These are phyloP conservation scores for Dreissena rostriformis DNA, from an alignment of 1,140 invertebrate species.

Conservation along the genomic window DNA sequence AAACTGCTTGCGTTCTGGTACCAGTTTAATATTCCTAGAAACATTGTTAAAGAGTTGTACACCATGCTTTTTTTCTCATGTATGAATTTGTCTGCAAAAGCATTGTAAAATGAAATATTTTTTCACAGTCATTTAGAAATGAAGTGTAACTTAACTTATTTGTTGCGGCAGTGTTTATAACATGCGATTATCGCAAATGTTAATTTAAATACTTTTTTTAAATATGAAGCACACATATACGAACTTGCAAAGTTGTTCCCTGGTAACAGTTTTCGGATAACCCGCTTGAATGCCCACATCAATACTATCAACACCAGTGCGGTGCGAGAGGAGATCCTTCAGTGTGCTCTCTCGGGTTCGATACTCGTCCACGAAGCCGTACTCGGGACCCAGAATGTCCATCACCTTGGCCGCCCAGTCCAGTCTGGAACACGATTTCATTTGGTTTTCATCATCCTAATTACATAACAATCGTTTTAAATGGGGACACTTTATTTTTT, in stretches of 20 bases:
- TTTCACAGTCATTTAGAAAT: too few species aligned
- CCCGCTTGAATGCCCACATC: constrained; percentile 24
- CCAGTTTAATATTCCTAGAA: constrained; percentile 62
- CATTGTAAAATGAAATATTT: too few species aligned
- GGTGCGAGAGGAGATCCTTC: constrained; percentile 32
- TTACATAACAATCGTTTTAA: too few species aligned
- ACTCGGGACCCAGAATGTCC: constrained; percentile 34
- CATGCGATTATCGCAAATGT: too few species aligned
- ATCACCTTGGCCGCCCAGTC: constrained; percentile 28
- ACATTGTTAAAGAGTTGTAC: neutral
- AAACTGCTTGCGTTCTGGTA: constrained; percentile 58
- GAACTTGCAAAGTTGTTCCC: constrained; percentile 30
- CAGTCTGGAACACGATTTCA: constrained; percentile 1
- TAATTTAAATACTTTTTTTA: too few species aligned
- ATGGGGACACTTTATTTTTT: too few species aligned
- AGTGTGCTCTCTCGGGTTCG: constrained; percentile 23
- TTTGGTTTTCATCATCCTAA: too few species aligned
- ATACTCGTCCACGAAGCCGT: constrained; percentile 39
- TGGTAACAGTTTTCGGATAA: constrained; percentile 17
- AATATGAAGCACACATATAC: neutral
- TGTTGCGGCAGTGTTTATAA: too few species aligned
- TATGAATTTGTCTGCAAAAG: too few species aligned
- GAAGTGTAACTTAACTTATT: too few species aligned
- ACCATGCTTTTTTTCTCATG: too few species aligned
- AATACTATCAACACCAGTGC: constrained; percentile 27